Evolutionary conservation across 2,797 vertebrate species (phyloP), one percentile per base, ranked within the genome.

Genomic region (Bradypus variegatus): DNA sequence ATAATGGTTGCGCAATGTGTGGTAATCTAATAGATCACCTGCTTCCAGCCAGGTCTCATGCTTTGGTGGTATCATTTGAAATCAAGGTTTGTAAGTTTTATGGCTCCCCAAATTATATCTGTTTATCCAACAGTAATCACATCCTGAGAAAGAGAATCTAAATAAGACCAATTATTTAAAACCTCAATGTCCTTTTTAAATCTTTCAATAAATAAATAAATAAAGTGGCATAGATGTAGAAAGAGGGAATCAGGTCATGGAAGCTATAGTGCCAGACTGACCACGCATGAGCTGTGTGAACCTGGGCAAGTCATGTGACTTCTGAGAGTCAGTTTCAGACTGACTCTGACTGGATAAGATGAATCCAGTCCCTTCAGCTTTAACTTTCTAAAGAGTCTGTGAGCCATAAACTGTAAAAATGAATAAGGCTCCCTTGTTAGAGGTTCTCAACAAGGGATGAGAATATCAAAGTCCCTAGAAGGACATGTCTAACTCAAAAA

Each of bases 91-190:
- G 45, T 72, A 58, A 36, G 78, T 78, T 77, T 36, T 27, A 64
- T 16, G 87, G 53, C 70, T 48, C 53, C 67, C 31, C 72, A 93
- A 85, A 69, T 82, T 77, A 36, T 53, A 65, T 41, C 67, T 70
- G 31, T 91, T 73, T 86, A 92, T 78, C 36, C 62, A 88, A 67
- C 2, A 76, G 48, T 65, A 88, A 88, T 90, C 45, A 65, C 23
- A 48, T 5, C 29, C 62, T 85, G 23, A 77, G 64, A 91, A 91
- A 72, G 14, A 93, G 48, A 92, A 72, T 36, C 62, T 65, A 82
- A 86, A 88, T 9, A 91, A 81, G 85, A n/a, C 27, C 50, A 76
- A 38, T 58, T 64, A 90, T 77, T 81, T 85, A 85, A 92, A 79
- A 83, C 67, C 50, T 75, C 75, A 70, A 65, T 55, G 12, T 79